Conservation (phyloP, 2,797 vertebrate species). For the Notolepis coatsorum region DNA sequence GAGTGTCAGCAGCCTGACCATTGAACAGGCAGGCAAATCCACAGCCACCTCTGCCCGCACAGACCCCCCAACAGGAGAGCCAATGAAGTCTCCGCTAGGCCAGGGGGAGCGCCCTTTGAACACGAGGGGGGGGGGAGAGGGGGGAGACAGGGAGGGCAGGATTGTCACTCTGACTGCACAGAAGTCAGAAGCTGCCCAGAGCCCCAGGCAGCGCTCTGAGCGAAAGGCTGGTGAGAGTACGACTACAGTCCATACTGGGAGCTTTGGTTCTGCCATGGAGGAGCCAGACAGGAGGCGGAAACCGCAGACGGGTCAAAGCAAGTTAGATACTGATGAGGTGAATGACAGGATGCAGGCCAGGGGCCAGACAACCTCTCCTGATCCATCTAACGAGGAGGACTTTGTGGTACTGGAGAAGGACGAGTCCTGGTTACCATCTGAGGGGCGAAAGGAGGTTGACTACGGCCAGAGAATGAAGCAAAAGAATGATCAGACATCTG, state of each 20-base stretch:
- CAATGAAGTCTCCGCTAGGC: conserved; percentile 58
- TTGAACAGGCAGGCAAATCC: conserved; percentile 36
- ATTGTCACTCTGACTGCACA: conserved; percentile 40
- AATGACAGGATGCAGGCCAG: conserved; percentile 23
- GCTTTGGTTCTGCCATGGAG: conserved; percentile 56
- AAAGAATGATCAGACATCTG: conserved; percentile 10
- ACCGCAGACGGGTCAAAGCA: conserved; percentile 14
- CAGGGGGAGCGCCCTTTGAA: conserved; percentile 46
- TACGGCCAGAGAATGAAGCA: conserved; percentile 14
- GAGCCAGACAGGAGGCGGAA: conserved; percentile 40
- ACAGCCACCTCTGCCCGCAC: conserved; percentile 50
- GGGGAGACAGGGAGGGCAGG: conserved; percentile 49
- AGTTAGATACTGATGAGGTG: conserved; percentile 15
- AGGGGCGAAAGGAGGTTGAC: conserved; percentile 17
- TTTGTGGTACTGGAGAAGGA: conserved; percentile 66
- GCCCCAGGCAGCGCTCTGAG: conserved; percentile 32
- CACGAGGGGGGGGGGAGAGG: conserved; percentile 44
- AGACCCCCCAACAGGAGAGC: conserved; percentile 64
- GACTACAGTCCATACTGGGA: conserved; percentile 32
- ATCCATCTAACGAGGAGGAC: conserved; percentile 58
- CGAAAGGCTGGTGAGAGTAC: conserved; percentile 26
- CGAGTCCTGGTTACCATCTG: conserved; percentile 40
- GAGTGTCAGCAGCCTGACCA: conserved; percentile 20
- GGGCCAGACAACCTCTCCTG: conserved; percentile 16
- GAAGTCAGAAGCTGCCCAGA: conserved; percentile 59